Evolutionary conservation across 2,888 invertebrate genomes (phyloP).

Genomic region (Masnerella sp.): DNA sequence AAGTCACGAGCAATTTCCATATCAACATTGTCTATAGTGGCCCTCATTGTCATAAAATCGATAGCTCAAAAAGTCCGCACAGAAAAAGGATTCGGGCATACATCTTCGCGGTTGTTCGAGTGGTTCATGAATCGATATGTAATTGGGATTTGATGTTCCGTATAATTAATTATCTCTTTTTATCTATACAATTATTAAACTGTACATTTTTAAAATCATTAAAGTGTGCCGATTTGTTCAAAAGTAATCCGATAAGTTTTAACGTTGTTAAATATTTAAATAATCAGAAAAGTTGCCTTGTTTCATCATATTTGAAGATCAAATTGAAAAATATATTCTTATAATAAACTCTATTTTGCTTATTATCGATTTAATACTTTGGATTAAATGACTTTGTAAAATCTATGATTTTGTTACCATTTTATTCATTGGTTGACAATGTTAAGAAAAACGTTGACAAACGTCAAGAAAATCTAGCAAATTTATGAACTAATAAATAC

Average conservation of each 20-base stretch:
- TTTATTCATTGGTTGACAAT: no score
- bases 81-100: slow-evolving; percentile 22
- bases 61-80: slow-evolving; percentile 27
- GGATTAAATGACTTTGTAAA: no score
- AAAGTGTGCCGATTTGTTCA: not conserved
- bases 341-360: no score
- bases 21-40: slow-evolving; percentile 43
- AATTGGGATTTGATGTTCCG: slow-evolving; percentile 9
- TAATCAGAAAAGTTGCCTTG: not conserved
- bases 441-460: no score
- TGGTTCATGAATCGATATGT: slow-evolving; percentile 20
- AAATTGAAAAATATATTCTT: not conserved
- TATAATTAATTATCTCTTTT: slow-evolving; percentile 21
- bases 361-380: no score
- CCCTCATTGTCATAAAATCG: slow-evolving; percentile 47
- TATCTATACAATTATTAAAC: slow-evolving; percentile 1
- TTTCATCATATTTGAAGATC: not conserved
- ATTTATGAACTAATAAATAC: no score
- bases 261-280: not conserved
- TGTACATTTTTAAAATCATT: not conserved
- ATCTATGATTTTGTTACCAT: no score
- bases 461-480: no score
- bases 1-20: slow-evolving; percentile 50
- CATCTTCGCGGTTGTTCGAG: slow-evolving; percentile 15
- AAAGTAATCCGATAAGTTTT: not conserved